Evolutionary conservation across 2,797 vertebrate species (phyloP), one percentile per base, ranked within the genome.

Genomic region (Sebastes cheni): DNA sequence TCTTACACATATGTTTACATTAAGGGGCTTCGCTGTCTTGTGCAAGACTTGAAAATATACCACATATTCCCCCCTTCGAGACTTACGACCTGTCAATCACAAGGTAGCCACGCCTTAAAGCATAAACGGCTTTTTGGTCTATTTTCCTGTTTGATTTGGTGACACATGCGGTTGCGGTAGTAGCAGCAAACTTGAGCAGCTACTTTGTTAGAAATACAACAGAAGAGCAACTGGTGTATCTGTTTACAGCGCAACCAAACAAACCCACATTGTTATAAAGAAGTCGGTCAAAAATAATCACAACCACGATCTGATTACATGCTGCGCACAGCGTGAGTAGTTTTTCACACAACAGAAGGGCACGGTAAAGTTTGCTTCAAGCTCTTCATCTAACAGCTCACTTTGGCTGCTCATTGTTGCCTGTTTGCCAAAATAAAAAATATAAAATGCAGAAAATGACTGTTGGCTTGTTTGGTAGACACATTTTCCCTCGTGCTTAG

Each of bases 291-390:
- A 20, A 50, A 83, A 79, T 42, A 46, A 74, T 65, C 22, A 4
- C 23, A 39, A 59, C 25, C 34, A 58, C 10, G 11, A 10, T 77
- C 55, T 68, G 69, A 68, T 54, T 39, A 54, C 55, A 67, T 67
- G 54, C 67, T 72, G 42, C 8, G 54, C 9, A 72, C 27, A 64
- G 46, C 4, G 2, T n/a, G 22, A 25, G 36, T n/a, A n/a, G n/a
- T 25, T 8, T 77, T 67, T 36, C 25, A 27, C 54, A 27, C 18
- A 67, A 54, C 25, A 62, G 68, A 62, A 55, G 67, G 50, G n/a
- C 29, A 59, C n/a, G 64, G 27, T 69, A 23, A 75, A 75, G 50
- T 54, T 69, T 29, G 42, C 62, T 67, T 67, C 61, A n/a, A 30
- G 36, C 58, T 64, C 64, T 22, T 50, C 23, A 42, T 42, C 10